Conservation (phyloP, 1,140 invertebrate species). For the Diorhabda elongata region DNA sequence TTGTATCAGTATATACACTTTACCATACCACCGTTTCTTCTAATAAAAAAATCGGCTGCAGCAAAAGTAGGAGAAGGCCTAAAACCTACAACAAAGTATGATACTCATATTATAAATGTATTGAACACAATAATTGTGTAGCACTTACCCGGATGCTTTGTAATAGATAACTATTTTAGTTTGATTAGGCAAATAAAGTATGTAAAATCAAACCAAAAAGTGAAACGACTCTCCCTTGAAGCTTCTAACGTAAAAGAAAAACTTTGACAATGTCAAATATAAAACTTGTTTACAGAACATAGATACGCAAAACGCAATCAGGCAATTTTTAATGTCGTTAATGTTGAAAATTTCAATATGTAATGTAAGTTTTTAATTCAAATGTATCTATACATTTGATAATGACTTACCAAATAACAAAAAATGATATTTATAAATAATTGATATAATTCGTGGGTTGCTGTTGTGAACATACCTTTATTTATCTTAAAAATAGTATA, state of each 20-base stretch:
- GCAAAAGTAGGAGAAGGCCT: slow-evolving; percentile 40
- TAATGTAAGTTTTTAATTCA: too few relatives aligned
- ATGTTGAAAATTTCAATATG: too few relatives aligned
- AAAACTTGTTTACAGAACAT: neutral
- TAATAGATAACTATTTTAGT: slow-evolving; percentile 9
- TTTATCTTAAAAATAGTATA: too few relatives aligned
- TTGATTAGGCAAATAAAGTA: neutral
- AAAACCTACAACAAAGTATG: slow-evolving; percentile 29
- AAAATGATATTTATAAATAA: too few relatives aligned
- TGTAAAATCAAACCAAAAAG: slow-evolving; percentile 15
- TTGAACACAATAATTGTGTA: too few relatives aligned
- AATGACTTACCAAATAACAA: too few relatives aligned
- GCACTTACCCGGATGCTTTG: slow-evolving; percentile 11
- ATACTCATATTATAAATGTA: neutral
- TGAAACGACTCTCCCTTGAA: neutral
- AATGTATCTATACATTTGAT: too few relatives aligned
- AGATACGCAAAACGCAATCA: neutral
- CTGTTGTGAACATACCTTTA: too few relatives aligned
- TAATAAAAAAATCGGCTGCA: slow-evolving; percentile 26
- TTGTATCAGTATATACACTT: slow-evolving; percentile 20
- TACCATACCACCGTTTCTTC: slow-evolving; percentile 30
- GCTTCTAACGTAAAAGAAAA: too few relatives aligned
- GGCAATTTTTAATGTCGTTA: neutral
- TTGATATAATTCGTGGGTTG: too few relatives aligned
- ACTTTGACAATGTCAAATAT: too few relatives aligned